Evolutionary conservation across 2,888 invertebrate species (phyloP).

Genomic region (Automeris io): DNA sequence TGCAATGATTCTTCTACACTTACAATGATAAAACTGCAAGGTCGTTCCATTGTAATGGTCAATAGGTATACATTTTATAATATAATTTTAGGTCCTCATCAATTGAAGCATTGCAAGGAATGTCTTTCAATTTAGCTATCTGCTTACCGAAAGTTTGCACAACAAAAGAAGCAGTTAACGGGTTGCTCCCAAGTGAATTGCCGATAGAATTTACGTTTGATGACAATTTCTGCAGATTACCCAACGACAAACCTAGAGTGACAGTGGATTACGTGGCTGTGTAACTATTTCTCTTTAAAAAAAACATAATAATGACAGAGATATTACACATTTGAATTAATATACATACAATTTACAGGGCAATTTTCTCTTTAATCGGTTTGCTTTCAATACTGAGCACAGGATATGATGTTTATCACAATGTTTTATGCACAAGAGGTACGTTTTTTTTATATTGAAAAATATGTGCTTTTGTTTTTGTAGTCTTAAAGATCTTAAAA

Average conservation of each 20-base stretch:
- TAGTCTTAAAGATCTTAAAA: no score
- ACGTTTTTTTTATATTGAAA: background rate
- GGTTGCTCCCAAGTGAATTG: conserved; percentile 25
- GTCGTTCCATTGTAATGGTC: no score
- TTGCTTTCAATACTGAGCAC: conserved; percentile 29
- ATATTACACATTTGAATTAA: background rate
- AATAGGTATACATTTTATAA: no score
- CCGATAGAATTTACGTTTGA: conserved; percentile 27
- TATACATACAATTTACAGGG: conserved; percentile 6
- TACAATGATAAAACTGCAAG: no score
- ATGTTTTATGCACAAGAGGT: conserved; percentile 17
- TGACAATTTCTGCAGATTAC: conserved; percentile 46
- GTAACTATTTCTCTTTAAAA: conserved; percentile 31
- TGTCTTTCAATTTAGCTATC: conserved; percentile 30
- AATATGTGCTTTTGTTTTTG: no score
- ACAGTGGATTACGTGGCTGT: conserved; percentile 52
- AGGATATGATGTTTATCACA: conserved; percentile 29
- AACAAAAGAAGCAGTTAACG: conserved; percentile 32
- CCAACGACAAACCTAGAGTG: conserved; percentile 54
- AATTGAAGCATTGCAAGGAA: background rate
- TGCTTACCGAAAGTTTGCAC: conserved; percentile 56
- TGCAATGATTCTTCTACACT: no score
- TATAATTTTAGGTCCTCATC: background rate
- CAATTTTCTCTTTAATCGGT: conserved; percentile 17
- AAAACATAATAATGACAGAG: background rate